phyloP scores from a whole-genome alignment of 1,140 invertebrate genomes.

The Probaryconus sp. region DNA sequence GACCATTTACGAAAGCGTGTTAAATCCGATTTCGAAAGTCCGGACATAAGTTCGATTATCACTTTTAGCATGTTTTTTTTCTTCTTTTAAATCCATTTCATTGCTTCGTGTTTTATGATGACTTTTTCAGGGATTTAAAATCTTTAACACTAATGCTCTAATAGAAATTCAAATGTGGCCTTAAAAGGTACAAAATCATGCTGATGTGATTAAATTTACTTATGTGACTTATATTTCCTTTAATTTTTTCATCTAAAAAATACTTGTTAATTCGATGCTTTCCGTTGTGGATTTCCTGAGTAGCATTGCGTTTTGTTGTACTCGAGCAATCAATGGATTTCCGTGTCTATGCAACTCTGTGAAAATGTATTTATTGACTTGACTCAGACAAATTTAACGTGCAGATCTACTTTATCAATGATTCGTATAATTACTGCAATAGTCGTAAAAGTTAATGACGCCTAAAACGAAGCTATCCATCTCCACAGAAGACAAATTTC shows the following conservation, averaged over 20 bases:
- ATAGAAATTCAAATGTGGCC: no score
- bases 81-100: no score
- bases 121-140: no score
- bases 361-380: conserved; percentile 19
- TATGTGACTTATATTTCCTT: no score
- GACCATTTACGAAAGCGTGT: conserved; percentile 58
- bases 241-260: neutral
- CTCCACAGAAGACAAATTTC: no score
- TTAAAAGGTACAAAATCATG: no score
- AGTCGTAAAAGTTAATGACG: conserved; percentile 34
- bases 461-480: neutral
- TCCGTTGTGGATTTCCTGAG: conserved; percentile 25
- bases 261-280: neutral
- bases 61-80: no score
- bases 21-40: conserved; percentile 59
- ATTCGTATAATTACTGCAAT: conserved; percentile 30
- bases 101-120: no score
- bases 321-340: conserved; percentile 23
- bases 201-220: no score
- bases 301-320: conserved; percentile 8
- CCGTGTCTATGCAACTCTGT: conserved; percentile 22
- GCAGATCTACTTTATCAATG: conserved; percentile 25
- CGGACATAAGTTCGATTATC: conserved; percentile 34
- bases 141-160: no score
- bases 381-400: conserved; percentile 22